These are phyloP conservation scores for Ferdinandea cuprea DNA, from an alignment of 2,888 invertebrate genomes.

Conservation along the genomic window DNA sequence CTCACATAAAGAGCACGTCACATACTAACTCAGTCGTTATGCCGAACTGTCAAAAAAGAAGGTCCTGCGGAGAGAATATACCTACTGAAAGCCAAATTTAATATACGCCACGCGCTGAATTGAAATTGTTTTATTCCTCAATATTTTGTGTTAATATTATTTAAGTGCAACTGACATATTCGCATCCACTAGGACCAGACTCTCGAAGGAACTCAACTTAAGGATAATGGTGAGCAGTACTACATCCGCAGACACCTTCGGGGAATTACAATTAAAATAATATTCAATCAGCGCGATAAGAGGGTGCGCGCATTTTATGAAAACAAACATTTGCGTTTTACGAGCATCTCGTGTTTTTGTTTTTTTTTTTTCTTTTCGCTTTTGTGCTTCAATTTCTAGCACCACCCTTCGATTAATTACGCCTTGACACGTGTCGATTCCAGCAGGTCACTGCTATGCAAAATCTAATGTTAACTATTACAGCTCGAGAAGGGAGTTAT, in stretches of 20 bases:
- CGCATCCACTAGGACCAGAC: slow-evolving; percentile 18
- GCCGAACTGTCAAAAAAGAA: neutral
- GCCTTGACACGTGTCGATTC: slow-evolving; percentile 64
- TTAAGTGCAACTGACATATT: slow-evolving; percentile 68
- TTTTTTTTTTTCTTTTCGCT: too few relatives aligned
- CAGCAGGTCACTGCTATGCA: slow-evolving; percentile 63
- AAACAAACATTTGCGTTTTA: slow-evolving; percentile 63
- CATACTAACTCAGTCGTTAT: neutral
- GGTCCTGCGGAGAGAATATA: too few relatives aligned
- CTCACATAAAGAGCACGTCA: too few relatives aligned
- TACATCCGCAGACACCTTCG: slow-evolving; percentile 55
- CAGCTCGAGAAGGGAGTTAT: neutral
- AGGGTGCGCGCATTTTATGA: slow-evolving; percentile 63
- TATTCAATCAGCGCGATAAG: slow-evolving; percentile 47
- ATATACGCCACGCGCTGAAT: slow-evolving; percentile 48
- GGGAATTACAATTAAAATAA: slow-evolving; percentile 62
- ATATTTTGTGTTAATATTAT: slow-evolving; percentile 44
- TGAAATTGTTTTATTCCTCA: slow-evolving; percentile 29
- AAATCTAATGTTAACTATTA: slow-evolving; percentile 35
- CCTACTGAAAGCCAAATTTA: slow-evolving; percentile 42
- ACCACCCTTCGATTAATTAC: slow-evolving; percentile 66
- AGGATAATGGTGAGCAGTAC: slow-evolving; percentile 32
- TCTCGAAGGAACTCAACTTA: slow-evolving; percentile 32
- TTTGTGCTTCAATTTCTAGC: slow-evolving; percentile 2
- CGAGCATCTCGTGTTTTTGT: slow-evolving; percentile 11